Conservation (phyloP, 2,888 invertebrate genomes). For the Coelogynopora nodosa region DNA sequence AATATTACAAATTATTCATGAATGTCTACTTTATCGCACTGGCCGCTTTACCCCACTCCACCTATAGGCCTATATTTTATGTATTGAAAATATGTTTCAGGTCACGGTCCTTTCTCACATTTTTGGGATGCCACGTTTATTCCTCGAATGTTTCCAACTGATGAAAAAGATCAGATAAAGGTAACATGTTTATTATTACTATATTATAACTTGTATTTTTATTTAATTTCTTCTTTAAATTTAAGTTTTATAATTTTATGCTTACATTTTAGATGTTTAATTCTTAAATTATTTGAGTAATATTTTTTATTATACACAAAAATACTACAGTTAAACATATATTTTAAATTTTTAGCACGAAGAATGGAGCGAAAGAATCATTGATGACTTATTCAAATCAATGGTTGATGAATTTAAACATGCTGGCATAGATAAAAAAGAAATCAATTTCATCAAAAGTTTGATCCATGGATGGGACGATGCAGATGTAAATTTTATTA, state of each 20-base stretch:
- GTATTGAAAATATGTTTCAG: neutral
- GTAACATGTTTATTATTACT: too few species aligned
- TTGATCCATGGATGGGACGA: neutral
- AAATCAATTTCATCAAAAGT: neutral
- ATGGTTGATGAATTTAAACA: neutral
- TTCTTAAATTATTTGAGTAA: too few species aligned
- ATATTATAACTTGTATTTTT: too few species aligned
- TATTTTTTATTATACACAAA: neutral
- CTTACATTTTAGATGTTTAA: too few species aligned
- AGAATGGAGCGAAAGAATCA: neutral
- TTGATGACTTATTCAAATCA: neutral
- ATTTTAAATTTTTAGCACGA: neutral
- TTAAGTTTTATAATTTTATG: too few species aligned
- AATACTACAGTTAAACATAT: neutral
- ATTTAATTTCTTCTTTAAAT: too few species aligned
- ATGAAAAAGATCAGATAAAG: too few species aligned
- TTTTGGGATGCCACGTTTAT: neutral
- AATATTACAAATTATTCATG: too few species aligned
- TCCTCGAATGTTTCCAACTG: neutral
- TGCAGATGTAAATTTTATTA: neutral
- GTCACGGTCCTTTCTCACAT: neutral
- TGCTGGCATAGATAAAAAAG: neutral
- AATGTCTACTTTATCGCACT: too few species aligned
- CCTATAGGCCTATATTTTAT: too few species aligned
- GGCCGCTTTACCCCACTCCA: too few species aligned